Conservation (phyloP, 2,888 invertebrate genomes). For the Nemotelus nigrinus region DNA sequence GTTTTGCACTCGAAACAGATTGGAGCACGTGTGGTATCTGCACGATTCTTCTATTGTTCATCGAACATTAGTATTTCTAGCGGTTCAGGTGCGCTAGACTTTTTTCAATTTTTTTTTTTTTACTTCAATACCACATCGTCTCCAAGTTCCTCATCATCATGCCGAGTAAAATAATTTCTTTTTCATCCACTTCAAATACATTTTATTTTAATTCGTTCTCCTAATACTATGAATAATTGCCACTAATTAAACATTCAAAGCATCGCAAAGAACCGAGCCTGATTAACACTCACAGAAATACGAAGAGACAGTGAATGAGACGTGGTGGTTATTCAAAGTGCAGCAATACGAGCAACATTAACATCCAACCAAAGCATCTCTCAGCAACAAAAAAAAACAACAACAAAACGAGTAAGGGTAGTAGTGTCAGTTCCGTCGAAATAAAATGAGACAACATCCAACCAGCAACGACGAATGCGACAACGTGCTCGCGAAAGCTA, state of each 20-base stretch:
- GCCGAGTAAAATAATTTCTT: conserved; percentile 17
- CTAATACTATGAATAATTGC: conserved; percentile 52
- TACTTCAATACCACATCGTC: background rate
- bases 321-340: background rate
- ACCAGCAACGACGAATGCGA: background rate
- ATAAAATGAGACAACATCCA: background rate
- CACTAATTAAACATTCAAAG: conserved; percentile 51
- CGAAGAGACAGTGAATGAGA: conserved; percentile 40
- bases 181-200: conserved; percentile 35
- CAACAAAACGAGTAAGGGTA: background rate
- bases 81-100: no score
- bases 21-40: no score
- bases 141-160: background rate
- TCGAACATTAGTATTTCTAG: no score
- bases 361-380: no score
- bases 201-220: conserved; percentile 41
- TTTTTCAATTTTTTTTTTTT: no score
- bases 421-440: no score
- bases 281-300: conserved; percentile 44
- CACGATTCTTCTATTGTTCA: no score
- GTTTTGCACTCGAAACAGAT: no score
- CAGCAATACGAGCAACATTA: background rate
- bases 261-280: conserved; percentile 46
- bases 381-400: background rate
- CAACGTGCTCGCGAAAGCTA: background rate